Conservation (phyloP, 1,140 invertebrate genomes). For the Philotrypesis tridentata region DNA sequence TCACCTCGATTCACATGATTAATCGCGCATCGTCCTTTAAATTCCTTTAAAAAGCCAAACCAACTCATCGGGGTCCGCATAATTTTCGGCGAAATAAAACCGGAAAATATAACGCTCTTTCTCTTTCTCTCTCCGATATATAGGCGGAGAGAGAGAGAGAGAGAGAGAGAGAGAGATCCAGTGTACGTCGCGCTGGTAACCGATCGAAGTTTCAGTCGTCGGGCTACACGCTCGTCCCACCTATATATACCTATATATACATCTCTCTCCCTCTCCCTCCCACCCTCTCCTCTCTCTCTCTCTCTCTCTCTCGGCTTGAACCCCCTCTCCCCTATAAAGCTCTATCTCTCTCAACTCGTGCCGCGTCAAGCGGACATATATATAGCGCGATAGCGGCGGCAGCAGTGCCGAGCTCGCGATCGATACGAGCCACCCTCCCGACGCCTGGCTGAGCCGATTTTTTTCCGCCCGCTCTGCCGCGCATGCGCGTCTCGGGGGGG, state of each 20-base stretch:
- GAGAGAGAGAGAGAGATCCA: slow-evolving; percentile 21
- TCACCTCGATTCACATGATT: too few species aligned
- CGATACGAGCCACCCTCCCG: slow-evolving; percentile 65
- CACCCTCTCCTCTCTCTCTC: neutral
- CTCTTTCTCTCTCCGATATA: too few species aligned
- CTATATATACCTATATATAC: neutral
- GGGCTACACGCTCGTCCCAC: slow-evolving; percentile 14
- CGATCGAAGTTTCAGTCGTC: slow-evolving; percentile 32
- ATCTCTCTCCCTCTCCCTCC: neutral
- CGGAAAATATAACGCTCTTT: neutral
- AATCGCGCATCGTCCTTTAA: too few species aligned
- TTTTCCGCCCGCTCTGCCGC: slow-evolving; percentile 65
- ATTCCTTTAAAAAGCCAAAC: too few species aligned
- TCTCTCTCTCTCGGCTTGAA: neutral
- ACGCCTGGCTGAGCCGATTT: slow-evolving; percentile 68
- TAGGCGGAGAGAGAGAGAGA: slow-evolving; percentile 9
- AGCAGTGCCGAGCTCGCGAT: slow-evolving; percentile 65
- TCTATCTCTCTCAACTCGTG: slow-evolving; percentile 35
- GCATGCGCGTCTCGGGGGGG: slow-evolving; percentile 61
- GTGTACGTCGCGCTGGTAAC: slow-evolving; percentile 41
- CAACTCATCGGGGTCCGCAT: neutral
- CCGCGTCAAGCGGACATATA: slow-evolving; percentile 52
- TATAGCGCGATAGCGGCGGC: slow-evolving; percentile 46
- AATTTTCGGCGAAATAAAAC: neutral
- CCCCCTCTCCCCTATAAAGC: slow-evolving; percentile 23